Percentiles rank a stretch among this genome's conserved stretches.
Evolutionary conservation across 2,888 invertebrate species (phyloP).

Genomic region (Trachelus troglodyta): DNA sequence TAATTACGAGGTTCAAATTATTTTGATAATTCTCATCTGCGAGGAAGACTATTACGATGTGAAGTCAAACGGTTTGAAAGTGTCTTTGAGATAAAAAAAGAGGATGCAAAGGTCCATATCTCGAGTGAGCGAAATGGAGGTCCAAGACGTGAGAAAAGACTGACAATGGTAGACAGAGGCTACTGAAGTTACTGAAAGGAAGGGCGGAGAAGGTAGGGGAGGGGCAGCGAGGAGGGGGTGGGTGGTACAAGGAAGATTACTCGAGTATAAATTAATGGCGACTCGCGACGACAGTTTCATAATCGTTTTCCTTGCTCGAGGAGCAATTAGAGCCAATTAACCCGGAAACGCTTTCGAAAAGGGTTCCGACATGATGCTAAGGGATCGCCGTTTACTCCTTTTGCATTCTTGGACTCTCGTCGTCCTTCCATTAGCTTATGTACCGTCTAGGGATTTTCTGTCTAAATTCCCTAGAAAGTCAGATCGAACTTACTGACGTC

Average conservation of each 20-base stretch:
- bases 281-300: conserved; percentile 29
- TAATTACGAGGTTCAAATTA: neutral
- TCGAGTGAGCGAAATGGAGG: neutral
- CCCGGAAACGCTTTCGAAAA: conserved; percentile 27
- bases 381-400: conserved; percentile 30
- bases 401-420: conserved; percentile 13
- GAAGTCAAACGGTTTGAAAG: conserved; percentile 1
- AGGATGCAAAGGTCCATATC: neutral
- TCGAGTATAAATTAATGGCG: conserved; percentile 26
- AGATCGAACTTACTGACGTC: neutral
- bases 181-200: conserved; percentile 8
- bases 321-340: conserved; percentile 52
- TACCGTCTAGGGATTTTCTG: neutral
- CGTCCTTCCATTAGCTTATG: neutral
- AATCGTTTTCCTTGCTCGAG: conserved; percentile 44
- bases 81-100: neutral
- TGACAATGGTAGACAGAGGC: conserved; percentile 17
- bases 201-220: conserved; percentile 12
- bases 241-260: conserved; percentile 21
- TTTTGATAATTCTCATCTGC: neutral
- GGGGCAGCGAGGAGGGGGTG: neutral
- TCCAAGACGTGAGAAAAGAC: neutral
- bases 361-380: conserved; percentile 18
- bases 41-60: neutral
- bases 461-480: neutral